Evolutionary conservation across 2,888 invertebrate genomes (phyloP), one percentile per base, ranked within the genome.

Genomic region (Tachina grossa): DNA sequence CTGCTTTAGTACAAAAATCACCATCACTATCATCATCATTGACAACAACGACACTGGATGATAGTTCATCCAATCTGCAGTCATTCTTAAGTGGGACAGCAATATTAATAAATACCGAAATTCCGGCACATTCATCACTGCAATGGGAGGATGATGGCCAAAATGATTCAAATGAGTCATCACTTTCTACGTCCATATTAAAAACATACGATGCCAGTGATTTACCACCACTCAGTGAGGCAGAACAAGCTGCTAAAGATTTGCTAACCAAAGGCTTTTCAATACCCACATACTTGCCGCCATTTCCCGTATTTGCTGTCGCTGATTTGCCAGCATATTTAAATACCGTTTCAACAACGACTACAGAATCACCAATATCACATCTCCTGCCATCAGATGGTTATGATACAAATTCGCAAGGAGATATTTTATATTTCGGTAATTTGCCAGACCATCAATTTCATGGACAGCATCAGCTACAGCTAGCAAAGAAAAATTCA

Each of bases 261-360:
- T 89, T 89, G 87, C 88, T 91, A 88, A 91, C 90, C 83, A 91
- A 90, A 88, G 91, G 91, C 16, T 91, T 91, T 88, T 91, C 91
- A 75, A 91, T 91, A 83, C 91, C 91, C 57, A 91, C 91, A 81
- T 91, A 91, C 86, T 87, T 91, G 87, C 91, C 91, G 57, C 91
- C 90, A 69, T 90, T 90, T 89, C 91, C 91, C 82, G 89, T 89
- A 74, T 91, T 91, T 80, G 89, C 91, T 69, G 90, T 91, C 63
- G 91, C 91, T 55, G 90, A 91, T 88, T 87, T 91, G 80, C 90
- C 91, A 68, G 88, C 90, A 69, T 90, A 90, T 87, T 88, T 89
- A 49, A 90, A 90, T 72, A 88, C 88, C 22, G 88, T 88, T 16
- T 87, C 86, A 47, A 88, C 90, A 71, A 89, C 90, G 47, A 88